Evolutionary conservation across 2,113 vertebrate genomes (phyloP), one percentile per base, ranked within the genome.

Genomic region (Micromys minutus): DNA sequence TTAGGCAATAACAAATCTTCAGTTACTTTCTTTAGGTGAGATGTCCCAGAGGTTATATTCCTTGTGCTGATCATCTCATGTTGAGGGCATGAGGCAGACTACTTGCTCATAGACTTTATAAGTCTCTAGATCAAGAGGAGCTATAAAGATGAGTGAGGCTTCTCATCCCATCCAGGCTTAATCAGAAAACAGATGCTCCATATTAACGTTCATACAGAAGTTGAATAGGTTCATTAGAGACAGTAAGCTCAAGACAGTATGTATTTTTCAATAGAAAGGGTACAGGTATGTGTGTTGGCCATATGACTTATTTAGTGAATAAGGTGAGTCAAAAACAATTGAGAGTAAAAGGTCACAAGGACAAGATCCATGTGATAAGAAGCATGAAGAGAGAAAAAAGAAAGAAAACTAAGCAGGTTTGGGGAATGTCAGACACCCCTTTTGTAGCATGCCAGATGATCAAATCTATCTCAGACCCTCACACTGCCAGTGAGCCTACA

Each of bases 371-470:
- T 15, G 39, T 29, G 31, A 45, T 79, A 29, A 50, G 24, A 84
- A 8, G 42, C 31, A 50, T 17, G 24, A 55, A 26, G 19, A n/a
- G 21, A 71, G 81, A 72, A 4, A 67, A 52, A 12, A 83, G 7
- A 81, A 21, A 77, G 26, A 87, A 93, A 93, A 47, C 0, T 34
- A 85, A 8, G 1, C 5, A 42, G 47, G 5, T 13, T 71, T 31
- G 19, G 63, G 29, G 39, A 52, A 52, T 81, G 39, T 85, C 42
- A 89, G 90, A 76, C 61, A 79, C 61, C 1, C 21, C 45, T 42
- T 4, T 15, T 89, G 31, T 0, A 34, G n/a, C 7, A 63, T 17
- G 19, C 26, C 0, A 16, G 31, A 2, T 21, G 17, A 81, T 1
- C 26, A 57, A 88, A 34, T 26, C 52, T 15, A 11, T 50, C 11